Base-by-base conservation (phyloP, 2,888 invertebrate species). In the Oxytorus armatus region DNA sequence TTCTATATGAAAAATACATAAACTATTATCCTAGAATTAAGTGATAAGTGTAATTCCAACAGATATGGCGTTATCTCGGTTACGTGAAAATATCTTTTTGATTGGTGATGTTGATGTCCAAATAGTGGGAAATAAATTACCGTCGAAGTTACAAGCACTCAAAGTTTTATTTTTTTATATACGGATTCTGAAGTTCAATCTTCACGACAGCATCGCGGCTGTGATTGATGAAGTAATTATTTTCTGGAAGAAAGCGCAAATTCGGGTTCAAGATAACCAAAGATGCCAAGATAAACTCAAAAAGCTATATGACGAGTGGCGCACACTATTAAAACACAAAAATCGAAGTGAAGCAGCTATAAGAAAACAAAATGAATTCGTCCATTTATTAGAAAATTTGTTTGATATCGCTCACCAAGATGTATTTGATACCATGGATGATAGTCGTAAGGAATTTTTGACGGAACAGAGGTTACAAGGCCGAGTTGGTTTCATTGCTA, bases 171-270 rank as follows among this genome's bases (percentile, higher is more conserved):
- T n/a, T n/a, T n/a, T n/a, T n/a, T n/a, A n/a, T n/a, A n/a, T n/a
- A n/a, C n/a, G n/a, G n/a, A n/a, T n/a, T n/a, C n/a, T n/a, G n/a
- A n/a, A n/a, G n/a, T n/a, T n/a, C n/a, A n/a, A n/a, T n/a, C 16
- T 53, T 4, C 47, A 63, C 16, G 21, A 61, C 7, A 18, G 36
- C 8, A 61, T 61, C 14, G 61, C 61, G 29, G 36, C 61, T 14
- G 61, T 36, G 11, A 39, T 61, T 36, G 36, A 61, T 36, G 61
- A 61, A 61, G 7, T 61, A n/a, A 61, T 61, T 61, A 36, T 61
- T n/a, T 61, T 61, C 36, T 61, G 36, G 61, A 61, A 61, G 36
- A 36, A 61, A 36, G 61, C 36, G 16, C 16, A 14, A 1, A 61
- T 61, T 36, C 16, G 36, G 3, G 61, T 61, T 61, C 61, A 61